phyloP scores from a whole-genome alignment of 2,797 vertebrate species.

The Falco columbarius region DNA sequence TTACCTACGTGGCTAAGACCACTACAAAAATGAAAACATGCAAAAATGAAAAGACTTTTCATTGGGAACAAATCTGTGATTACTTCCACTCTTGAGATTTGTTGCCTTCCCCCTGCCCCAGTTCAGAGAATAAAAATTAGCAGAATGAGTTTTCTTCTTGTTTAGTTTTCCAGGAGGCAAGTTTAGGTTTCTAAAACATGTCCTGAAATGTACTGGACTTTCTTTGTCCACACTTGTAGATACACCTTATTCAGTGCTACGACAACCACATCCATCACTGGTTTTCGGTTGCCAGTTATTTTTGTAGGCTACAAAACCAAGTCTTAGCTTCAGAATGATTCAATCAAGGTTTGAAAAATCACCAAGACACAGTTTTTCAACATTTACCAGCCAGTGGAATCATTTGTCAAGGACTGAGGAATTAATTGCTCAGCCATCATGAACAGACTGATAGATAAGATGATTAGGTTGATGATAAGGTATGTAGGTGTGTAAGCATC shows the following conservation, averaged over 20 bases:
- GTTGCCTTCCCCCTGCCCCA: fast-evolving
- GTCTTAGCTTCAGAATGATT: neutral
- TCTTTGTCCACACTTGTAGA: neutral
- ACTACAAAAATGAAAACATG: too few relatives aligned
- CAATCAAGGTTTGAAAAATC: neutral
- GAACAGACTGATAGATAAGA: neutral
- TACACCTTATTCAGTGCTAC: neutral
- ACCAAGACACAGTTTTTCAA: neutral
- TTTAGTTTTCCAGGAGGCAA: neutral
- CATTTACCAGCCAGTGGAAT: neutral
- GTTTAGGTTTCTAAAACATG: neutral
- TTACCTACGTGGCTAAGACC: neutral
- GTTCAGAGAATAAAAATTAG: neutral
- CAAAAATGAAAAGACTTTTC: neutral
- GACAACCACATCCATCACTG: neutral
- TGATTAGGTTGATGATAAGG: neutral
- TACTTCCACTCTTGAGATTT: neutral
- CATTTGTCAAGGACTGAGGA: neutral
- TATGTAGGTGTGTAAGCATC: neutral
- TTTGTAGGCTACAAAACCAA: neutral
- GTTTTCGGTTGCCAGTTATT: neutral
- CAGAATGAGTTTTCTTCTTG: neutral
- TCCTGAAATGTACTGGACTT: neutral
- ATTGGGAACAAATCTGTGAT: neutral
- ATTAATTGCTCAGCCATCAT: neutral